phyloP scores from a whole-genome alignment of 2,113 vertebrate species.

The Chloroceryle aenea region DNA sequence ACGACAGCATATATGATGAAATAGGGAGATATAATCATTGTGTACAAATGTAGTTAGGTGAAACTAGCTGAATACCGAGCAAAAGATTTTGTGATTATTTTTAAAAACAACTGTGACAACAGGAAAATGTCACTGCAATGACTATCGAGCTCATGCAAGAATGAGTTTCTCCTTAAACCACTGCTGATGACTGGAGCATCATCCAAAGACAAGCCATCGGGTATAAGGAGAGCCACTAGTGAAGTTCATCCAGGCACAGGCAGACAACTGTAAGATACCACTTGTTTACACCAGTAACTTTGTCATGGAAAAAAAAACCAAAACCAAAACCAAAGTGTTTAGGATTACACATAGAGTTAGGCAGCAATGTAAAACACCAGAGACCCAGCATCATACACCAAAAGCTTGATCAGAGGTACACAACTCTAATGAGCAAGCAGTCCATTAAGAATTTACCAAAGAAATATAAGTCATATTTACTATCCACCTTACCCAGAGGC shows the following conservation, averaged over 20 bases:
- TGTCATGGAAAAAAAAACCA: not conserved
- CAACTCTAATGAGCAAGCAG: not conserved
- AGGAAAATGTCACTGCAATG: not conserved
- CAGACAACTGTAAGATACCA: not conserved
- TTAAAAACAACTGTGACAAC: not conserved
- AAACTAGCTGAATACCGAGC: not conserved
- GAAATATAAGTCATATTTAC: not conserved
- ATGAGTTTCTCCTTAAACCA: not conserved
- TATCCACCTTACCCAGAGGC: not conserved
- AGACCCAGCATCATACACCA: not conserved
- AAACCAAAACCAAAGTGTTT: no score
- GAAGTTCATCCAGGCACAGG: not conserved
- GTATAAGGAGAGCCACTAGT: not conserved
- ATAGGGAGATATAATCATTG: not conserved
- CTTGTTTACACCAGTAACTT: not conserved
- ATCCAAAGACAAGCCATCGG: not conserved
- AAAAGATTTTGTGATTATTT: not conserved
- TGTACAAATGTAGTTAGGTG: not conserved
- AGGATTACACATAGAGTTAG: not conserved
- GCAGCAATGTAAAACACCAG: not conserved
- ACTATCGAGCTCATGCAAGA: not conserved
- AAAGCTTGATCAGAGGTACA: not conserved
- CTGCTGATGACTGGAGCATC: not conserved
- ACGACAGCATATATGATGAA: not conserved
- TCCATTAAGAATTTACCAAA: not conserved